A percentile compares a stretch with the other conserved stretches of the same genome.
phyloP scores from a whole-genome alignment of 2,113 vertebrate species.

The Mormyrus iriodes region DNA sequence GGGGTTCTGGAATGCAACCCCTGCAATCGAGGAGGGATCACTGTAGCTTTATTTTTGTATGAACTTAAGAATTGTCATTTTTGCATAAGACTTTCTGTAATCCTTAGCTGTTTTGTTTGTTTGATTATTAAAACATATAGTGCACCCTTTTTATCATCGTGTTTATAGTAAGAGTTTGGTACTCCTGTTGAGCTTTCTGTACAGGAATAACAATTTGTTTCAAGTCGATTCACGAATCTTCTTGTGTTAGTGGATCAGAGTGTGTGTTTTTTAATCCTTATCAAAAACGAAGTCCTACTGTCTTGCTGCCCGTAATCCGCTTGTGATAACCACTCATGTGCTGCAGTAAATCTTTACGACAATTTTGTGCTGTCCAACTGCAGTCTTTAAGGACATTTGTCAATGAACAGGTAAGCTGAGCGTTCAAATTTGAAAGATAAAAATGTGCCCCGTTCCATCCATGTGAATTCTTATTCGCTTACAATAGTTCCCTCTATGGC shows the following conservation, averaged over 20 bases:
- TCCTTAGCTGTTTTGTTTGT: background rate
- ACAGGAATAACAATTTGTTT: background rate
- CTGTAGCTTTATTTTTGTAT: background rate
- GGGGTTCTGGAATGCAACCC: no score
- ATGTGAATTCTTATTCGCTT: background rate
- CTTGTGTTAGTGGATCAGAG: background rate
- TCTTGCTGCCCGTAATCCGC: background rate
- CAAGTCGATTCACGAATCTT: background rate
- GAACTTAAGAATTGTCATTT: background rate
- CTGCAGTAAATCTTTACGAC: background rate
- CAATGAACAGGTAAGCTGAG: background rate
- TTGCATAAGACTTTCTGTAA: background rate
- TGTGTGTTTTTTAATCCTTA: background rate
- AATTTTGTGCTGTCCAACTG: background rate
- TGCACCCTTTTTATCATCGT: background rate
- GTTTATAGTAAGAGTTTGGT: background rate
- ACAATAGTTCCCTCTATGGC: background rate
- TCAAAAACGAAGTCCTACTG: background rate
- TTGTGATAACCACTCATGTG: background rate
- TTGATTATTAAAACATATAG: background rate
- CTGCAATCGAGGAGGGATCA: no score
- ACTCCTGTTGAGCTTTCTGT: background rate
- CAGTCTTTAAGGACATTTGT: background rate
- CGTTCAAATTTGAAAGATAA: background rate
- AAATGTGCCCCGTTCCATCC: background rate